These are phyloP conservation scores for Amorpha juglandis DNA, from an alignment of 2,888 invertebrate species.

Conservation along the genomic window DNA sequence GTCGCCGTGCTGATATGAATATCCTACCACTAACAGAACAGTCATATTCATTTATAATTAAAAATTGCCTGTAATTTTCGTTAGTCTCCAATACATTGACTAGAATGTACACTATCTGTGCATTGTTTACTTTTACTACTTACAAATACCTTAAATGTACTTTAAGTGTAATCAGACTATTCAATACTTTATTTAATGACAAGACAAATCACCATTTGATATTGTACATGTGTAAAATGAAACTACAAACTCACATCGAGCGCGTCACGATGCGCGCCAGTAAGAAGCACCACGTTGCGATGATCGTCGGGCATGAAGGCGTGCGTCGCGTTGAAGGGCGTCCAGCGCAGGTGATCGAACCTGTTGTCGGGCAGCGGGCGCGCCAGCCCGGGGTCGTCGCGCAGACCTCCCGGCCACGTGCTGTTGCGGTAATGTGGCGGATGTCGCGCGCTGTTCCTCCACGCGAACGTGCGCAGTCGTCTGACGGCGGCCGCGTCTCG, in stretches of 20 bases:
- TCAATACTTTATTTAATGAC: too few relatives aligned
- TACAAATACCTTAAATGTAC: too few relatives aligned
- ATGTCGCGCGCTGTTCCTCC: slow-evolving; percentile 50
- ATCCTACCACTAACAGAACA: too few relatives aligned
- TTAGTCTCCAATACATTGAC: too few relatives aligned
- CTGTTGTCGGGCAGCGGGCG: slow-evolving; percentile 80
- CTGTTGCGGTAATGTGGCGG: slow-evolving; percentile 84
- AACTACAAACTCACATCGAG: slow-evolving; percentile 75
- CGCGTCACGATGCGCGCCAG: slow-evolving; percentile 87
- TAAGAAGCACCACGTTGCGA: slow-evolving; percentile 86
- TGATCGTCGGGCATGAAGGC: slow-evolving; percentile 92
- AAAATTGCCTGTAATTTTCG: too few relatives aligned
- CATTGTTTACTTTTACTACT: too few relatives aligned
- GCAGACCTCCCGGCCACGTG: slow-evolving; percentile 89
- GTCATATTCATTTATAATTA: too few relatives aligned
- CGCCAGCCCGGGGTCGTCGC: slow-evolving; percentile 77
- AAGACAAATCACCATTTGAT: too few relatives aligned
- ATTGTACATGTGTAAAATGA: not conserved
- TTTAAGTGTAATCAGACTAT: too few relatives aligned
- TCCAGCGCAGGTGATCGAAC: slow-evolving; percentile 93
- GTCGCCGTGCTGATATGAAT: too few relatives aligned
- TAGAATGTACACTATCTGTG: too few relatives aligned
- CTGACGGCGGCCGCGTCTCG: slow-evolving; percentile 41
- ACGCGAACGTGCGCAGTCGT: slow-evolving; percentile 46
- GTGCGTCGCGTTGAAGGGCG: slow-evolving; percentile 93